Conservation (phyloP, 2,113 vertebrate genomes). For the Mormoops blainvillei region DNA sequence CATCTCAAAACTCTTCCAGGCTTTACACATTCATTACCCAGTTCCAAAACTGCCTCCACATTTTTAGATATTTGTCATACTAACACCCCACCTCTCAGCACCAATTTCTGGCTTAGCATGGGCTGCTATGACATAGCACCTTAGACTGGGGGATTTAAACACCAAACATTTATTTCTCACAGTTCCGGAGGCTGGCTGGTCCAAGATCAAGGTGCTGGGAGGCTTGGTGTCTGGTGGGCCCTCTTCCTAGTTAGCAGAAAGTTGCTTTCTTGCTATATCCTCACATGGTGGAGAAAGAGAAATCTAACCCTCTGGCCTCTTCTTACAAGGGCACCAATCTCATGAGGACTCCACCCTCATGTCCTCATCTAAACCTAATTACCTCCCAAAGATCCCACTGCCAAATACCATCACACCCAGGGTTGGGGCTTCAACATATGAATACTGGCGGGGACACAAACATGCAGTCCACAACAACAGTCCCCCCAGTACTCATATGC, state of each 20-base stretch:
- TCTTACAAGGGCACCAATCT: neutral
- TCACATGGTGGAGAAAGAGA: neutral
- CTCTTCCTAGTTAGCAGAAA: neutral
- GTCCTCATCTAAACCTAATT: neutral
- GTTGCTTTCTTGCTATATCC: neutral
- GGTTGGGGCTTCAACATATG: neutral
- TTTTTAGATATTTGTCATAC: neutral
- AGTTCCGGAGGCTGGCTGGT: neutral
- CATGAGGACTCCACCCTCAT: neutral
- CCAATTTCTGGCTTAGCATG: neutral
- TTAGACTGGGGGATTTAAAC: neutral
- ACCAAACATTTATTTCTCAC: neutral
- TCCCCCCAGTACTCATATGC: too few relatives aligned
- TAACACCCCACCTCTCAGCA: neutral
- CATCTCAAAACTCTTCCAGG: neutral
- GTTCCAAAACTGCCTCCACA: neutral
- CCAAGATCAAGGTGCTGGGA: neutral
- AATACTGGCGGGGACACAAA: neutral
- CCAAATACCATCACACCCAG: neutral
- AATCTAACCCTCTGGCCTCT: neutral
- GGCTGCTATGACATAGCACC: neutral
- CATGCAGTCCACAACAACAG: too few relatives aligned
- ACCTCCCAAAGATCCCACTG: neutral
- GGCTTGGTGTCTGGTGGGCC: neutral
- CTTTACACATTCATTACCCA: neutral